These are phyloP conservation scores for Parus major DNA, from an alignment of 2,113 vertebrate species.

Conservation along the genomic window DNA sequence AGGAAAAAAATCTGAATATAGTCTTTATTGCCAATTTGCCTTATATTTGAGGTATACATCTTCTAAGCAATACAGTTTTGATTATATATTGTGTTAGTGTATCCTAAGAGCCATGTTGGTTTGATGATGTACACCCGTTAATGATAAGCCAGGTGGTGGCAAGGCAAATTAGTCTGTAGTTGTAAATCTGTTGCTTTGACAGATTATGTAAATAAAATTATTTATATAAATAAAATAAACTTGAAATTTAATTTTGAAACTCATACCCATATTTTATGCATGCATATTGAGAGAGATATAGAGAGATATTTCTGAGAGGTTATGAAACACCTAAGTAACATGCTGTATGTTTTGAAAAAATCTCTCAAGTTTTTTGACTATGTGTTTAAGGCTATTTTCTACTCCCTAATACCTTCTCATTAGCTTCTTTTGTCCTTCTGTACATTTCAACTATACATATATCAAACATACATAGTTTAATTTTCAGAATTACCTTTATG, in stretches of 20 bases:
- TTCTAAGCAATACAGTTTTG: neutral
- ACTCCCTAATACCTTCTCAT: neutral
- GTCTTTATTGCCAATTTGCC: neutral
- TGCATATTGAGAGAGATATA: neutral
- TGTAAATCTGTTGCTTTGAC: neutral
- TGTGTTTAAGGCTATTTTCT: neutral
- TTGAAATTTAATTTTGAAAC: neutral
- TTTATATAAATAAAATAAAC: neutral
- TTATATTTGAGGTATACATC: neutral
- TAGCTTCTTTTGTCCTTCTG: neutral
- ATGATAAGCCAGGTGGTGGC: neutral
- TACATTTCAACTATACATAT: neutral
- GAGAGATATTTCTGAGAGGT: neutral
- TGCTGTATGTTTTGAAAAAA: neutral
- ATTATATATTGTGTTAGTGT: neutral
- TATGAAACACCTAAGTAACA: neutral
- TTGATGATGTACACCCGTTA: neutral
- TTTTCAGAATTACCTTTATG: neutral
- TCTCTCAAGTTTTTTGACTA: neutral
- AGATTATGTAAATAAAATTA: neutral
- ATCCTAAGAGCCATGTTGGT: neutral
- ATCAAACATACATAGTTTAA: neutral
- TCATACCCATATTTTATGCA: neutral
- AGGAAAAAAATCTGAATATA: neutral
- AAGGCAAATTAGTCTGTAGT: neutral